Percentiles rank a stretch among this genome's conserved stretches.
Evolutionary conservation across 2,888 invertebrate genomes (phyloP).

Genomic region (Meandrusa payeni): DNA sequence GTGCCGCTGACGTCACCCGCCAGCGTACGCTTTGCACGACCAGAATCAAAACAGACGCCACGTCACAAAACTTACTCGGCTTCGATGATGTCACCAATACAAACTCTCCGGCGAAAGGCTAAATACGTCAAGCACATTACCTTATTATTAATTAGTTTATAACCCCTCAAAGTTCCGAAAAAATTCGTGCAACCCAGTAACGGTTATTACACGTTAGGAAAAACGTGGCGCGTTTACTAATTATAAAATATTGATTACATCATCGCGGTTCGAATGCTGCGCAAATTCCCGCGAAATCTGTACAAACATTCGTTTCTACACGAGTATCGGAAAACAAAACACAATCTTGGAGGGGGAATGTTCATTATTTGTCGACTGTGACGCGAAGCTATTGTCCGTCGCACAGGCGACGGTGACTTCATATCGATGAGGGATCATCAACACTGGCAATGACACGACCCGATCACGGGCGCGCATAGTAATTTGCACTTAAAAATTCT

Average conservation of each 20-base stretch:
- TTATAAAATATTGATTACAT: conserved; percentile 48
- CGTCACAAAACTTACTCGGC: conserved; percentile 18
- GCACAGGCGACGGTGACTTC: conserved; percentile 61
- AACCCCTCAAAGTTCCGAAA: too few species aligned
- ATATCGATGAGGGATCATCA: conserved; percentile 50
- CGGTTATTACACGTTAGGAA: neutral
- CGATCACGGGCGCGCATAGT: conserved; percentile 35
- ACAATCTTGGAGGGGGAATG: conserved; percentile 53
- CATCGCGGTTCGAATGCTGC: conserved; percentile 52
- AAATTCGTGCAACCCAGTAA: conserved; percentile 2
- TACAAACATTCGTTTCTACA: conserved; percentile 60
- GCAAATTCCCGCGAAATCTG: conserved; percentile 66
- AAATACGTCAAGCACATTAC: too few species aligned
- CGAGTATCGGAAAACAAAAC: conserved; percentile 48
- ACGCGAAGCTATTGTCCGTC: conserved; percentile 49
- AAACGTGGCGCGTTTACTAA: conserved; percentile 22
- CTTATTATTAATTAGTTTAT: too few species aligned
- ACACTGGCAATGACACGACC: conserved; percentile 53
- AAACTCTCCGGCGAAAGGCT: too few species aligned
- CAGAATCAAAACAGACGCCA: conserved; percentile 16
- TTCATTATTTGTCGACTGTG: conserved; percentile 52
- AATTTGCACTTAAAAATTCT: conserved; percentile 27
- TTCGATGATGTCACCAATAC: conserved; percentile 18
- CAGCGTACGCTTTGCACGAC: conserved; percentile 22
- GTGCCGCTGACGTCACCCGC: conserved; percentile 49